Base-by-base conservation (phyloP, 2,797 vertebrate species). In the Acanthopagrus latus region DNA sequence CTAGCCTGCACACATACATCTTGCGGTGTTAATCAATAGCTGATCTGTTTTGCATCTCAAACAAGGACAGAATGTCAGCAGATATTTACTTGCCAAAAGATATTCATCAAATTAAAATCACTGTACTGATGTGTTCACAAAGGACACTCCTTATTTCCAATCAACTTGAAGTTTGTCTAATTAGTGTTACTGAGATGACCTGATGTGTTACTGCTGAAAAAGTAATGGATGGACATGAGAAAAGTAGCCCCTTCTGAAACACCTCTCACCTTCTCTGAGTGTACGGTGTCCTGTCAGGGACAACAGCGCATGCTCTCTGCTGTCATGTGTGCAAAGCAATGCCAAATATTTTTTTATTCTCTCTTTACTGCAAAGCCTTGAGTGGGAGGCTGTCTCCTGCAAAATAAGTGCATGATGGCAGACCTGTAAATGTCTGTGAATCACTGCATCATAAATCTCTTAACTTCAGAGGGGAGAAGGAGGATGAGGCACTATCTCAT, bases 361-460 rank as follows among this genome's bases (percentile, higher is more conserved):
- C 47, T 76, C 44, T 65, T 44, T 66, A 46, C 64, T 64, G 71
- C 58, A n/a, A 64, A 74, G 59, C 67, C 79, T 65, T 29, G 50
- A 64, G 79, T 64, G 58, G 72, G 62, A 78, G 46, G 56, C 48
- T 46, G 63, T 87, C 66, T 78, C 75, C 79, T 78, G 57, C 80
- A 73, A 73, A 86, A 66, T 76, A 81, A 78, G 68, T 29, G 70
- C 75, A 62, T 59, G 68, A 84, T 50, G 75, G 70, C 71, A 72
- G 71, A 85, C 72, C 69, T 69, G 67, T 92, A 89, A 88, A 93
- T 82, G 83, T 71, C 80, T 63, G 63, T 77, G 72, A 90, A 86
- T 91, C 86, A 74, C 57, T 38, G 81, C 79, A 58, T 90, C 70
- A 74, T 94, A 88, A 93, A 95, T 94, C 85, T 87, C 74, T 67